Percentiles rank a stretch among this genome's conserved stretches.
These are phyloP conservation scores for Dinoponera quadriceps DNA, from an alignment of 1,140 invertebrate genomes.

Conservation along the genomic window DNA sequence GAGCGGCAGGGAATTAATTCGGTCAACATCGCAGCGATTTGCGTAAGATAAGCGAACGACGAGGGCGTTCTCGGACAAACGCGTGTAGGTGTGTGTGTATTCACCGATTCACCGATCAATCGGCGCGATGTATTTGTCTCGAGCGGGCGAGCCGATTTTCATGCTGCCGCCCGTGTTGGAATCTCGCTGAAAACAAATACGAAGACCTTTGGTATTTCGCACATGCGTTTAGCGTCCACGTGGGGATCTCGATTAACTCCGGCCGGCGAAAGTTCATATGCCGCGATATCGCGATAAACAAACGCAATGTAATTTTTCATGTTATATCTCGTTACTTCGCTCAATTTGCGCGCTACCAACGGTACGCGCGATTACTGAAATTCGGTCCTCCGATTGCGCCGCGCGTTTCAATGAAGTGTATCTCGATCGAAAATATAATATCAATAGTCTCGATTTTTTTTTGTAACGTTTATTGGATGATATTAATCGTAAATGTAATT, in stretches of 20 bases:
- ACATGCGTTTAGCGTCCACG: not conserved
- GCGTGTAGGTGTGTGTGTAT: too few relatives aligned
- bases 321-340: not conserved
- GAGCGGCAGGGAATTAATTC: constrained; percentile 18
- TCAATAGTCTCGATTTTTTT: not conserved
- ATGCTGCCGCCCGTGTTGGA: not conserved
- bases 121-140: not conserved
- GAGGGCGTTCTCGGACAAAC: too few relatives aligned
- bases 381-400: not conserved
- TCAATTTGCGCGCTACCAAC: not conserved
- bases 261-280: not conserved
- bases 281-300: not conserved
- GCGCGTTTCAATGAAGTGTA: not conserved
- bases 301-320: not conserved
- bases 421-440: not conserved
- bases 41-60: not conserved
- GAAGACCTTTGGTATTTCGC: constrained; percentile 25
- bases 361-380: not conserved
- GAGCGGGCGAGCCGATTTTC: not conserved
- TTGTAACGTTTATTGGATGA: not conserved
- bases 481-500: not conserved
- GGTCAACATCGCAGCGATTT: constrained; percentile 24
- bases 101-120: not conserved
- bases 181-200: not conserved
- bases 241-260: not conserved